Conservation (phyloP, 2,888 invertebrate genomes). For the Gymnoscelis rufifasciata region DNA sequence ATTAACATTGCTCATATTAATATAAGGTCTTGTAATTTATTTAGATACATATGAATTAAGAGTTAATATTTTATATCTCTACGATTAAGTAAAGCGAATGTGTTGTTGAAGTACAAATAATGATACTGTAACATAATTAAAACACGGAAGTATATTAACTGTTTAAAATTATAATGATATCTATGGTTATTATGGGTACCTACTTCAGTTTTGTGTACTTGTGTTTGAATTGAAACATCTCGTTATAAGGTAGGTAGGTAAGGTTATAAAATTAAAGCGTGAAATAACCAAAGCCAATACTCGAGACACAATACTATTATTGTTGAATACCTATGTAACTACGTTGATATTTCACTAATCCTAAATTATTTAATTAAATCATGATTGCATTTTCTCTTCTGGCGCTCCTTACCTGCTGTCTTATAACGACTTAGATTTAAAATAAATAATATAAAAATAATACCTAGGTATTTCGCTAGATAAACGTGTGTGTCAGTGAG, state of each 20-base stretch:
- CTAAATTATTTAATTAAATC: conserved; percentile 1
- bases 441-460: too few species aligned
- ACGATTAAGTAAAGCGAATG: conserved; percentile 6
- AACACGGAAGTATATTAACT: conserved; percentile 5
- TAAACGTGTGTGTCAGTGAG: too few species aligned
- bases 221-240: conserved; percentile 12
- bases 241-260: conserved; percentile 43
- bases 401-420: neutral
- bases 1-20: conserved; percentile 14
- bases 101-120: conserved; percentile 20
- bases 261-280: conserved; percentile 62
- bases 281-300: conserved; percentile 65
- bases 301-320: conserved; percentile 46
- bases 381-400: neutral
- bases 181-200: neutral
- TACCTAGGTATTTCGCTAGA: too few species aligned
- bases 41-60: too few species aligned
- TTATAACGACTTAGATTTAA: too few species aligned
- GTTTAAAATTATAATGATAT: neutral
- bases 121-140: conserved; percentile 6
- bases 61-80: neutral
- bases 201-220: conserved; percentile 8
- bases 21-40: neutral
- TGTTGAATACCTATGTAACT: conserved; percentile 33
- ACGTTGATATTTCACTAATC: conserved; percentile 7